phyloP scores from a whole-genome alignment of 1,140 invertebrate species.

The Nasonia giraulti region DNA sequence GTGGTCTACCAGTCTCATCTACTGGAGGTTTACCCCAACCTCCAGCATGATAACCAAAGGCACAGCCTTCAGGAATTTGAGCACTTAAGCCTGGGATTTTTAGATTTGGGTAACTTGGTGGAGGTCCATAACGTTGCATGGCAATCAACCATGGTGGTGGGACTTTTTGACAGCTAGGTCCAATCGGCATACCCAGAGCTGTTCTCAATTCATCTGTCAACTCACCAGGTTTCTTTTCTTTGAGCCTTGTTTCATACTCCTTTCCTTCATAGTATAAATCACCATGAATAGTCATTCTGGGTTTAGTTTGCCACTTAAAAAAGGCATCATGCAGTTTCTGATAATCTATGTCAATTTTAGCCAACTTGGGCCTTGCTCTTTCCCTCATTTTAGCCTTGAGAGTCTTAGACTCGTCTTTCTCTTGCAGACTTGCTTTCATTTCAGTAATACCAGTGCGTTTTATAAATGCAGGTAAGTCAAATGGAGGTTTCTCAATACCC shows the following conservation, averaged over 20 bases:
- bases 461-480: slow-evolving; percentile 98
- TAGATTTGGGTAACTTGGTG: slow-evolving; percentile 98
- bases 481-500: slow-evolving; percentile 99
- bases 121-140: slow-evolving; percentile 99
- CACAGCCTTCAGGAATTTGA: slow-evolving; percentile 95
- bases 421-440: slow-evolving; percentile 98
- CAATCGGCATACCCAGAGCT: slow-evolving; percentile 98
- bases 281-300: slow-evolving; percentile 98
- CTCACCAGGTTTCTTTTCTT: slow-evolving; percentile 99
- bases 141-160: slow-evolving; percentile 99
- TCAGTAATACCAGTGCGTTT: slow-evolving; percentile 99
- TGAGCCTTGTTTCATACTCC: slow-evolving; percentile 97
- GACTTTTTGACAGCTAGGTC: slow-evolving; percentile 89
- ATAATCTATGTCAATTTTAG: slow-evolving; percentile 99
- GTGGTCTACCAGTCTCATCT: slow-evolving; percentile 97
- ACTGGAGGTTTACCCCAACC: slow-evolving; percentile 99
- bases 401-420: slow-evolving; percentile 97
- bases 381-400: slow-evolving; percentile 99
- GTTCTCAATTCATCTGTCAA: slow-evolving; percentile 96
- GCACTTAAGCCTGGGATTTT: slow-evolving; percentile 97
- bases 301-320: slow-evolving; percentile 99
- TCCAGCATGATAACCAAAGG: slow-evolving; percentile 99
- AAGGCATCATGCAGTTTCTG: slow-evolving; percentile 99
- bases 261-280: slow-evolving; percentile 99
- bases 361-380: slow-evolving; percentile 95